Conservation (phyloP, 2,113 vertebrate genomes). For the Amblyornis subalaris region DNA sequence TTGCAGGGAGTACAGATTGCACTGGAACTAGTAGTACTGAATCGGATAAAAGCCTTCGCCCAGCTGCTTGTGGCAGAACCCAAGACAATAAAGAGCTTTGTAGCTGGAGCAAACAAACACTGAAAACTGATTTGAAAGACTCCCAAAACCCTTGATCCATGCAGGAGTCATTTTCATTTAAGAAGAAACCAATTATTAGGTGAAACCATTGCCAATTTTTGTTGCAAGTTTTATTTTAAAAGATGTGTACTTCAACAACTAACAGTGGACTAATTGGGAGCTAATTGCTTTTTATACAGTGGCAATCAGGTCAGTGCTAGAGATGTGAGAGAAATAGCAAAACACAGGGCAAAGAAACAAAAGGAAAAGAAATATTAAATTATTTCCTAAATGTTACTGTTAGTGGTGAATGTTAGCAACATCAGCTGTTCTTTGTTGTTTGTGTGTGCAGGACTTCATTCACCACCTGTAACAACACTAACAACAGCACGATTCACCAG, state of each 20-base stretch:
- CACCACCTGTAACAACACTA: background rate
- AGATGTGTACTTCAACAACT: background rate
- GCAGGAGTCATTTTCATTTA: background rate
- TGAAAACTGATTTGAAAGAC: background rate
- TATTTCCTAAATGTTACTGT: background rate
- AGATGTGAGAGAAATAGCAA: background rate
- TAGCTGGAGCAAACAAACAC: background rate
- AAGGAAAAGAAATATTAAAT: background rate
- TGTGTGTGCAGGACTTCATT: background rate
- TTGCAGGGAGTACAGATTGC: background rate
- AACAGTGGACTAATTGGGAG: background rate
- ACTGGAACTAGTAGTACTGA: background rate
- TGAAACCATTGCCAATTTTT: background rate
- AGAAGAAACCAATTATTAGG: background rate
- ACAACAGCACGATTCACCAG: background rate
- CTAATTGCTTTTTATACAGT: background rate
- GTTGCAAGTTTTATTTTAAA: background rate
- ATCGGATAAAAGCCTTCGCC: background rate
- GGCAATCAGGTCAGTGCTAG: background rate
- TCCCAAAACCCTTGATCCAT: background rate
- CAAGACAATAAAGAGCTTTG: background rate
- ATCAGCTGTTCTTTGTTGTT: background rate
- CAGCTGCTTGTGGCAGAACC: background rate
- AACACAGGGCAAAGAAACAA: background rate
- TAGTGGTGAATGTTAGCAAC: background rate